Percentiles rank a stretch among this genome's conserved stretches.
These are phyloP conservation scores for Sebastes fasciatus DNA, from an alignment of 2,113 vertebrate species.

Conservation along the genomic window DNA sequence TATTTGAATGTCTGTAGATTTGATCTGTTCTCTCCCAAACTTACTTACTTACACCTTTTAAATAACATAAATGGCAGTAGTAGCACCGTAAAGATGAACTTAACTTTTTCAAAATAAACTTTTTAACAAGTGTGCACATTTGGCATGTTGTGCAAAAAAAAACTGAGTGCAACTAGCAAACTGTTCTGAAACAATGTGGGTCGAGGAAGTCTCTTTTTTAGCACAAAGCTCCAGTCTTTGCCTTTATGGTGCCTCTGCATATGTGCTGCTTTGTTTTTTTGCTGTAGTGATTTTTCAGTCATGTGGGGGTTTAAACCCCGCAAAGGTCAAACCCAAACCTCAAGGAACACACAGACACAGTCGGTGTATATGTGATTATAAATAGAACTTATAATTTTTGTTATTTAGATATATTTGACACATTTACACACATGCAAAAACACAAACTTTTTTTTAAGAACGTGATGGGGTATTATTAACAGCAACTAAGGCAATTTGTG, in stretches of 20 bases:
- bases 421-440: neutral
- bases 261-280: conserved; percentile 6
- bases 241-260: conserved; percentile 24
- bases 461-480: neutral
- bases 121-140: conserved; percentile 48
- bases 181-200: conserved; percentile 36
- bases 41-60: conserved; percentile 6
- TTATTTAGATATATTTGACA: neutral
- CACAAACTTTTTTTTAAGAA: neutral
- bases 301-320: conserved; percentile 26
- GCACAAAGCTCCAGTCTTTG: conserved; percentile 45
- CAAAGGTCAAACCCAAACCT: conserved; percentile 48
- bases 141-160: conserved; percentile 36
- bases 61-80: conserved; percentile 26
- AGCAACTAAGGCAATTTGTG: neutral
- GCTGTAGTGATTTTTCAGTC: conserved; percentile 19
- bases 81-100: neutral
- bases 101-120: conserved; percentile 50
- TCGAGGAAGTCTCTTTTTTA: conserved; percentile 40
- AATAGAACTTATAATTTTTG: conserved; percentile 6
- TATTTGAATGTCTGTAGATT: conserved; percentile 26
- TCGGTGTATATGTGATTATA: conserved; percentile 5
- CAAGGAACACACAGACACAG: conserved; percentile 19
- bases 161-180: neutral
- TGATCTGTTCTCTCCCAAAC: conserved; percentile 24